Base-by-base conservation (phyloP, 2,797 vertebrate genomes). In the Cyclura pinguis region DNA sequence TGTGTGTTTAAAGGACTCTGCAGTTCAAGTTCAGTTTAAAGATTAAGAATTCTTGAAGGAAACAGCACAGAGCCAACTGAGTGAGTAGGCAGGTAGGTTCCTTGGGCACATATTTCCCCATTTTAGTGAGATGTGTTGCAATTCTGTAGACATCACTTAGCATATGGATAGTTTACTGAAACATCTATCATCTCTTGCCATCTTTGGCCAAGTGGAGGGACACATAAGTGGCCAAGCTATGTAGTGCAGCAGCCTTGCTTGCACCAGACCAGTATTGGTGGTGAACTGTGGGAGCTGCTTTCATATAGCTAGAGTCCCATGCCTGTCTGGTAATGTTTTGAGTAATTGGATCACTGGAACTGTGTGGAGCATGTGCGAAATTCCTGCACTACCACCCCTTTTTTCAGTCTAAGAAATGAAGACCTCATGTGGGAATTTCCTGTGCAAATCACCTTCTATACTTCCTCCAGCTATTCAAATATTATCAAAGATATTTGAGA, bases 401-500 rank as follows among this genome's bases (percentile, higher is more conserved):
- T 38, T 29, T 38, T 38, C 29, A 24, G 59, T 67, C 59, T 62
- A 52, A 59, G 57, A 77, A 64, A 50, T 64, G 38, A 32, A 64
- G 2, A 18, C 22, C 29, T 80, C 42, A 67, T 78, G 42, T 64
- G 35, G 59, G 29, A 67, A 50, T 87, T 87, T 87, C 74, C 86
- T 78, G 32, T n/a, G 42, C 47, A 57, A 87, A 29, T 78, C 86
- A 87, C n/a, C 59, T 47, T 9, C 77, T 18, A 78, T 29, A 87
- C 55, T 42, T 47, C 35, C 38, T 62, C 73, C 76, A 80, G 86
- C 57, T 80, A 87, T 80, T 55, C 57, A 87, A 87, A 87, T 67
- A 80, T 87, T 80, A 50, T 80, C 74, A 80, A 59, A 67, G 76
- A 87, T 80, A 78, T 64, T 42, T 47, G 74, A 74, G n/a, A 86